Percentiles rank a stretch among this genome's conserved stretches.
These are phyloP conservation scores for Mobula hypostoma DNA, from an alignment of 2,113 vertebrate genomes.

Conservation along the genomic window DNA sequence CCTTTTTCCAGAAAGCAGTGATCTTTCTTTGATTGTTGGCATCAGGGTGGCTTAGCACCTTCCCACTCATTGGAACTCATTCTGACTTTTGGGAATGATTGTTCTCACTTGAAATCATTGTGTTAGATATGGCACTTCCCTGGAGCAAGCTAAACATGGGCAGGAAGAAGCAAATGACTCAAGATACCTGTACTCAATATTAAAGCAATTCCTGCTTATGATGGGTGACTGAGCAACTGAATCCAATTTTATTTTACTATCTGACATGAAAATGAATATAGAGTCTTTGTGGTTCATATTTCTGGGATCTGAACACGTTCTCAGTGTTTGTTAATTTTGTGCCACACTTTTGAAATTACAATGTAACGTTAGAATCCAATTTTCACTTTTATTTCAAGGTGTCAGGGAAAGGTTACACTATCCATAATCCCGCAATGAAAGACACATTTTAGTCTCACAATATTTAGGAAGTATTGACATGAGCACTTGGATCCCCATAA, in stretches of 20 bases:
- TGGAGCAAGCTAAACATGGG: not conserved
- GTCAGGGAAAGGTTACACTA: not conserved
- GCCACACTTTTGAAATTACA: not conserved
- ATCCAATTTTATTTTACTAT: conserved; percentile 19
- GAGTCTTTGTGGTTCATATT: not conserved
- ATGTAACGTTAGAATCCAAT: not conserved
- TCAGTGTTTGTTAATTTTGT: not conserved
- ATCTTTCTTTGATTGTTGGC: not conserved
- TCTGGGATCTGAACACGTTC: not conserved
- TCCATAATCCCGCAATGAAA: not conserved
- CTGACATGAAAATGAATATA: not conserved
- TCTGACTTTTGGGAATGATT: not conserved
- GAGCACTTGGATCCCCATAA: no score
- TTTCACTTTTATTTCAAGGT: not conserved
- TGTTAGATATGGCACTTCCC: not conserved
- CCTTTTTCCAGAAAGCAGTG: not conserved
- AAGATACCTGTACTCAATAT: not conserved
- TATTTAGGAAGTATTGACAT: no score
- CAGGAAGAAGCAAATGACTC: conserved; percentile 15
- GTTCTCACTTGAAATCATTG: not conserved
- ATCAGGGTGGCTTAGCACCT: not conserved
- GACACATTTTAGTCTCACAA: no score
- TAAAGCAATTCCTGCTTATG: not conserved
- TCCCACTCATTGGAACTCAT: not conserved
- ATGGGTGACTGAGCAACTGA: conserved; percentile 14